Evolutionary conservation across 2,888 invertebrate genomes (phyloP).

Genomic region (Allolobophora icterica): DNA sequence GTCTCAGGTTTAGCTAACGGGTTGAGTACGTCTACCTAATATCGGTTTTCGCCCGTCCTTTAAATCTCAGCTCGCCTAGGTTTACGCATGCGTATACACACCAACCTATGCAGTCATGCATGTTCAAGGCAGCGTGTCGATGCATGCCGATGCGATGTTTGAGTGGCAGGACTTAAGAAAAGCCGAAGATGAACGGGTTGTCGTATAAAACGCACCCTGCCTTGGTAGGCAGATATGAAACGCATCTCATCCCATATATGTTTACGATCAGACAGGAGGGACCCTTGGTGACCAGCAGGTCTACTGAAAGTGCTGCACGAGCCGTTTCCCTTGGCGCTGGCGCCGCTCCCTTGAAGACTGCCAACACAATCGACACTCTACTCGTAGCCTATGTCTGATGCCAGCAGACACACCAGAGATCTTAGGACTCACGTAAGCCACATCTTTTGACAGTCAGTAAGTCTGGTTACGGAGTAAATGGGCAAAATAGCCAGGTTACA

Average conservation of each 20-base stretch:
- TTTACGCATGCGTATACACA: neutral
- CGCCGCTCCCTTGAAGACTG: neutral
- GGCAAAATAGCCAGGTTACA: neutral
- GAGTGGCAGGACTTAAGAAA: neutral
- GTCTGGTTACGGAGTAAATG: too few species aligned
- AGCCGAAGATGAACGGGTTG: constrained; percentile 9
- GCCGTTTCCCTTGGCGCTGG: neutral
- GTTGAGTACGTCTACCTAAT: neutral
- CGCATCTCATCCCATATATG: neutral
- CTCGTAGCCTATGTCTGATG: neutral
- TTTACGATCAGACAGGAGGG: neutral
- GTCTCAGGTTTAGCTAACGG: neutral
- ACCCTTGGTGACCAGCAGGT: neutral
- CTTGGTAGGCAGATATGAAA: neutral
- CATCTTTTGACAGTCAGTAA: neutral
- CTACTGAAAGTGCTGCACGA: neutral
- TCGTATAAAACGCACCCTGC: neutral
- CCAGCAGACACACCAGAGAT: too few species aligned
- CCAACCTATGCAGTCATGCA: neutral
- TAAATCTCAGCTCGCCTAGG: neutral
- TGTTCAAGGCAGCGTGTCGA: neutral
- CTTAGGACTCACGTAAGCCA: neutral
- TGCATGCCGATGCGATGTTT: neutral
- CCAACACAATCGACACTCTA: neutral
- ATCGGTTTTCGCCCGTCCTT: neutral